Evolutionary conservation across 2,888 invertebrate genomes (phyloP), one percentile per base, ranked within the genome.

Genomic region (Megaustenia siamemsis): DNA sequence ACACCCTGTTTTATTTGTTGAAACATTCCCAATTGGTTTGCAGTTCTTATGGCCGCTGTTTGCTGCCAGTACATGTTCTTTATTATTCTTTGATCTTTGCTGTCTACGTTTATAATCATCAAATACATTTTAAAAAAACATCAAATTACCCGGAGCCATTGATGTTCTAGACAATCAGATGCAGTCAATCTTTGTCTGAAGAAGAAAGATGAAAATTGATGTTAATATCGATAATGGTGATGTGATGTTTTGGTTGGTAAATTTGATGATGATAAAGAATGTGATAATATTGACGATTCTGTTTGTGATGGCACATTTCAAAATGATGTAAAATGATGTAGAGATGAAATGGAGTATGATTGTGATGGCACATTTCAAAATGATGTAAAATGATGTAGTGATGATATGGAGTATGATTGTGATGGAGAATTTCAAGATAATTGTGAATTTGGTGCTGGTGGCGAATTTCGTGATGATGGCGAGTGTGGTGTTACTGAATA

Each of bases 111-210:
- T n/a, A n/a, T n/a, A n/a, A n/a, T 24, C 56, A 56, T 56, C 56
- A 56, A 21, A 8, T 8, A 56, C 56, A 56, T 56, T 21, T 15
- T 4, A 56, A 8, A 15, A 56, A 15, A 56, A 60, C 53, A 24
- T 6, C 28, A 28, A 88, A 92, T 91, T 90, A 94, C 94, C 90
- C 93, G 91, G 89, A 98, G 95, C 98, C 98, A 98, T 90, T 95
- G 96, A 94, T 98, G 98, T 87, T 96, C 96, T 92, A 98, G 95
- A 94, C 98, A 97, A 94, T 97, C 96, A 91, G 95, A 95, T 87
- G 98, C 97, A 92, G 96, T 96, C 95, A 97, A 96, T 93, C 98
- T 96, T 87, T 96, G 95, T 91, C 97, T 97, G 95, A n/a, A 91
- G 78, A 85, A 81, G 12, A 84, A 81, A 6, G 56, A 32, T 18